Conservation (phyloP, 1,140 invertebrate species). For the Galleria mellonella region DNA sequence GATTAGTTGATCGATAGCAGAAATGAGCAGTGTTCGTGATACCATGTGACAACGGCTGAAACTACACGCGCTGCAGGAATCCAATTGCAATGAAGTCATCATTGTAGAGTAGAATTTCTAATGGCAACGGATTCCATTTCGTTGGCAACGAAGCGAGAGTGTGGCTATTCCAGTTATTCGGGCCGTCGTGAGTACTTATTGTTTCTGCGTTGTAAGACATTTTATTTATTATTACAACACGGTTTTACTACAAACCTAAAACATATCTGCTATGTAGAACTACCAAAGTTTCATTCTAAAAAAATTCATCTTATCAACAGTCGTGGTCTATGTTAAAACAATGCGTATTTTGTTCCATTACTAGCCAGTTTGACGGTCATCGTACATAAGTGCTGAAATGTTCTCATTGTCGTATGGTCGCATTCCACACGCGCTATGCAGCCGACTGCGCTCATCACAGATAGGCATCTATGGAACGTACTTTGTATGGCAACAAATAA, state of each 20-base stretch:
- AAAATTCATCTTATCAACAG: too few relatives aligned
- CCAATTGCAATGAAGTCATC: constrained; percentile 52
- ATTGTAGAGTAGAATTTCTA: constrained; percentile 54
- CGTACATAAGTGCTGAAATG: constrained; percentile 8
- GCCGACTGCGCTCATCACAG: background rate
- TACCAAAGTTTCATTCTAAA: too few relatives aligned
- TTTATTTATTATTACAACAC: too few relatives aligned
- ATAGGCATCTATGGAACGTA: constrained; percentile 11
- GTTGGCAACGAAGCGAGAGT: constrained; percentile 52
- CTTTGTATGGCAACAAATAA: constrained; percentile 7
- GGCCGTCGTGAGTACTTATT: constrained; percentile 26
- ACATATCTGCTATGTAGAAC: too few relatives aligned
- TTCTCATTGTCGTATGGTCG: constrained; percentile 6
- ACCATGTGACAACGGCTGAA: constrained; percentile 24
- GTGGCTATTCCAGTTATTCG: constrained; percentile 42
- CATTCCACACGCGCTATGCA: constrained; percentile 10
- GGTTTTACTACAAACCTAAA: too few relatives aligned
- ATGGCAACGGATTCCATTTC: constrained; percentile 56
- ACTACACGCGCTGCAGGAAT: constrained; percentile 30
- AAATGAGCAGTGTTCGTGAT: constrained; percentile 17
- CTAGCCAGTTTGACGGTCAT: constrained; percentile 5
- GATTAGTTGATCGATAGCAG: constrained; percentile 15
- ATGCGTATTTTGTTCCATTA: too few relatives aligned
- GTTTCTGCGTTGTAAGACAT: constrained; percentile 14
- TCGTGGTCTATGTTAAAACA: too few relatives aligned